Conservation (phyloP, 2,797 vertebrate species). For the Lates japonicus region DNA sequence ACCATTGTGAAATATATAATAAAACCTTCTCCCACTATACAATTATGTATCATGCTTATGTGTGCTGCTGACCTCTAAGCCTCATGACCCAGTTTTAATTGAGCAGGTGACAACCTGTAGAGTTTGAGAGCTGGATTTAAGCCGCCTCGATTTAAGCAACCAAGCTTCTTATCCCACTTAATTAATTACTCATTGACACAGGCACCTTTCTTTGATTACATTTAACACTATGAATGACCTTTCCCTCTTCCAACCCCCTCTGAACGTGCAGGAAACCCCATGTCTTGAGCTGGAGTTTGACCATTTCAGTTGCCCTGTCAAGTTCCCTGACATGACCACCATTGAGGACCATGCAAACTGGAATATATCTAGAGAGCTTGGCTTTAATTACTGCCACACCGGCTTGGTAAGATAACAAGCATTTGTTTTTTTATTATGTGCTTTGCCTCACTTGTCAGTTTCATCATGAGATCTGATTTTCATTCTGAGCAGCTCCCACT, state of each 20-base stretch:
- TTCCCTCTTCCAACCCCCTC: conserved; percentile 9
- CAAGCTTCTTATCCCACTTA: conserved; percentile 66
- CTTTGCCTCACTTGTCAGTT: background rate
- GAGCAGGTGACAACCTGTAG: conserved; percentile 35
- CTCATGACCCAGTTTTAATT: conserved; percentile 40
- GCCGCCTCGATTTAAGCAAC: conserved; percentile 45
- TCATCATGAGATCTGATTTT: background rate
- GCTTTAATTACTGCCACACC: conserved; percentile 95
- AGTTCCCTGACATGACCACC: conserved; percentile 95
- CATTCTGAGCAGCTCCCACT: background rate
- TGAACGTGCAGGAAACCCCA: conserved; percentile 92
- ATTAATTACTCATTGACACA: conserved; percentile 62
- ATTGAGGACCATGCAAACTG: conserved; percentile 97
- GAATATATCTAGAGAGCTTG: conserved; percentile 96
- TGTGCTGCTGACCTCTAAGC: conserved; percentile 43
- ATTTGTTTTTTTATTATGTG: background rate
- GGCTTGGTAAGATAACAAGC: conserved; percentile 87
- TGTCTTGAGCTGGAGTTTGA: conserved; percentile 99
- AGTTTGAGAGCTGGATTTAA: conserved; percentile 52
- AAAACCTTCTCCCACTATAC: too few relatives aligned
- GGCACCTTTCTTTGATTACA: conserved; percentile 49
- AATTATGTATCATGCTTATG: conserved; percentile 9
- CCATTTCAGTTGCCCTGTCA: conserved; percentile 96
- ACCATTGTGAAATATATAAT: conserved; percentile 8
- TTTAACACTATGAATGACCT: conserved; percentile 46